Evolutionary conservation across 37 sponge, comb jelly and placozoan species (phyloP).

Genomic region (Dysidea cf. avara): DNA sequence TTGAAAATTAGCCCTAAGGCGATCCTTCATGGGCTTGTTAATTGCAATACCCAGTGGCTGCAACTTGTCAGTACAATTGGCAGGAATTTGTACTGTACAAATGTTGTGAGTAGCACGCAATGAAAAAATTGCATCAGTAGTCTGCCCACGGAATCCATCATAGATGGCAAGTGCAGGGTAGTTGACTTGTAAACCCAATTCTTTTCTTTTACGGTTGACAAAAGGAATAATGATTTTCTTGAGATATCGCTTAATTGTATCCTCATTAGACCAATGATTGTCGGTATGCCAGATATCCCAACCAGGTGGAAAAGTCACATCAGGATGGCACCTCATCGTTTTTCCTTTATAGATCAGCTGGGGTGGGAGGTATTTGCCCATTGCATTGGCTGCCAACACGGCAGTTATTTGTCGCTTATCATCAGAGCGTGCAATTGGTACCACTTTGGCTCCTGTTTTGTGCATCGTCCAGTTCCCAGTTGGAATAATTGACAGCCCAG

Average conservation of each 20-base stretch:
- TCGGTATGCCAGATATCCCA: constrained; percentile 46
- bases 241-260: constrained; percentile 43
- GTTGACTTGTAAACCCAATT: constrained; percentile 6
- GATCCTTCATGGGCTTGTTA: constrained; percentile 47
- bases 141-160: constrained; percentile 50
- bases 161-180: constrained; percentile 38
- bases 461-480: constrained; percentile 48
- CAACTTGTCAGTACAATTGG: constrained; percentile 42
- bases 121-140: not conserved
- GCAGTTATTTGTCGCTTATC: constrained; percentile 63
- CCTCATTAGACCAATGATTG: constrained; percentile 65
- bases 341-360: constrained; percentile 60
- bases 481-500: constrained; percentile 39
- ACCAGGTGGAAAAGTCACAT: constrained; percentile 15
- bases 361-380: constrained; percentile 34
- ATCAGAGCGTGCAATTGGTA: constrained; percentile 29
- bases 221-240: constrained; percentile 49
- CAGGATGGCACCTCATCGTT: constrained; percentile 35
- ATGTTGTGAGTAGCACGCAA: constrained; percentile 13
- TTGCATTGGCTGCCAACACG: constrained; percentile 32
- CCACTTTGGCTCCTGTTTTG: constrained; percentile 14
- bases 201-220: constrained; percentile 15
- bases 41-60: constrained; percentile 56
- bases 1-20: constrained; percentile 26
- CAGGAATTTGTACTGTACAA: constrained; percentile 22